Evolutionary conservation across 2,113 vertebrate genomes (phyloP), one percentile per base, ranked within the genome.

Genomic region (Eleginops maclovinus): DNA sequence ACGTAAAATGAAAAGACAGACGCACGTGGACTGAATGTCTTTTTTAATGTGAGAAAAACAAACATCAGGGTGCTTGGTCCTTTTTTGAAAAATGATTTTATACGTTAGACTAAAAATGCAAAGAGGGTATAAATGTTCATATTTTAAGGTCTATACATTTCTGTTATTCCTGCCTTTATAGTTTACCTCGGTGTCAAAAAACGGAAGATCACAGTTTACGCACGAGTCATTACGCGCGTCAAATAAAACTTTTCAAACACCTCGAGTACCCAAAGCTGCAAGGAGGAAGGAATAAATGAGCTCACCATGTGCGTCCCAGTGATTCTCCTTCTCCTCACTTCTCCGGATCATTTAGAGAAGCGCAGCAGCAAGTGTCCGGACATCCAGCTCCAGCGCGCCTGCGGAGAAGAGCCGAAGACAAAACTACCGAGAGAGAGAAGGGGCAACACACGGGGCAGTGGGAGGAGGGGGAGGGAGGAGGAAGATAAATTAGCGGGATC

Each of bases 301-400:
- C 94, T 92, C 85, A 95, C 94, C 94, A 94, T 95, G 91, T 91
- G 92, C 83, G 88, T 92, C 91, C 77, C 84, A 67, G 63, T 59
- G 88, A 79, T 43, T 80, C 61, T 79, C 82, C 73, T 74, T 81
- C 77, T 79, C 77, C 78, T 73, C 49, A 9, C 68, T 46, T 56
- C 51, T 80, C 78, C 83, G 65, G 85, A 73, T 88, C 88, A 77
- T 77, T 41, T 22, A 68, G 80, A 82, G 72, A 19, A 69, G 78
- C 71, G 83, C 87, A 41, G 61, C 49, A 82, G 75, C 79, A 83
- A 89, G 87, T 86, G 90, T 87, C 76, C 83, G 58, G 22, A 83
- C 84, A 88, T 87, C 77, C 88, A 80, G 69, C 58, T 54, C 69
- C 68, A 11, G 85, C 73, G 67, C 74, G 81, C 80, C 79, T 71